Percentiles rank a stretch among this genome's conserved stretches.
These are phyloP conservation scores for Drosophila simulans DNA, from an alignment of 1,140 invertebrate species.

Conservation along the genomic window DNA sequence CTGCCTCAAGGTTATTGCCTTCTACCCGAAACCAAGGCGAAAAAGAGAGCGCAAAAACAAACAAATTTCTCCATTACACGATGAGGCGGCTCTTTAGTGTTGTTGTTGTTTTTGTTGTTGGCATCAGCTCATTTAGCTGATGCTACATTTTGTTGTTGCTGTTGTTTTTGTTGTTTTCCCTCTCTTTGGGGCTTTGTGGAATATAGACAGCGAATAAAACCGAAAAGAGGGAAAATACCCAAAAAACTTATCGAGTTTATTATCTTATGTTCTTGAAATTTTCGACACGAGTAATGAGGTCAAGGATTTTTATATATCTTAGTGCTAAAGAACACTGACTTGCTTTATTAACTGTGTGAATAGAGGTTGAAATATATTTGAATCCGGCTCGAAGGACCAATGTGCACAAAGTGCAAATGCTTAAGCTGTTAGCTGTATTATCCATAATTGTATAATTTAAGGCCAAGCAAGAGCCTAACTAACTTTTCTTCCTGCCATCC, in stretches of 20 bases:
- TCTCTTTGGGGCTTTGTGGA: conserved; percentile 17
- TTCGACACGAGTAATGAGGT: conserved; percentile 52
- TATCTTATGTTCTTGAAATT: conserved; percentile 52
- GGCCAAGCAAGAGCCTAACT: neutral
- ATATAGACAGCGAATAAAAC: conserved; percentile 32
- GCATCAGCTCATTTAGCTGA: conserved; percentile 42
- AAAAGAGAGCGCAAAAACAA: conserved; percentile 69
- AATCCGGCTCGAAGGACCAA: neutral
- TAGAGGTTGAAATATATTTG: neutral
- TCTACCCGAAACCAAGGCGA: conserved; percentile 54
- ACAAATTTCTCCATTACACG: conserved; percentile 76
- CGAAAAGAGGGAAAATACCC: conserved; percentile 33
- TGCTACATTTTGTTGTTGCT: conserved; percentile 9
- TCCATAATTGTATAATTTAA: neutral
- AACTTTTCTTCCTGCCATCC: neutral
- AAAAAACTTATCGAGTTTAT: conserved; percentile 72
- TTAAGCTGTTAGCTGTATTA: neutral
- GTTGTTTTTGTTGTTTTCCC: conserved; percentile 8
- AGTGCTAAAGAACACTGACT: conserved; percentile 27
- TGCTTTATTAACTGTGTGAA: neutral
- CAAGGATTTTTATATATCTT: conserved; percentile 67
- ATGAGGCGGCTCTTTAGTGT: conserved; percentile 46
- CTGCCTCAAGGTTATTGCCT: conserved; percentile 81
- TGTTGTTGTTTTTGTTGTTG: conserved; percentile 30
- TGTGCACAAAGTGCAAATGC: neutral